Conservation (phyloP, 23 tunicate genomes). For the Corella eumyota region DNA sequence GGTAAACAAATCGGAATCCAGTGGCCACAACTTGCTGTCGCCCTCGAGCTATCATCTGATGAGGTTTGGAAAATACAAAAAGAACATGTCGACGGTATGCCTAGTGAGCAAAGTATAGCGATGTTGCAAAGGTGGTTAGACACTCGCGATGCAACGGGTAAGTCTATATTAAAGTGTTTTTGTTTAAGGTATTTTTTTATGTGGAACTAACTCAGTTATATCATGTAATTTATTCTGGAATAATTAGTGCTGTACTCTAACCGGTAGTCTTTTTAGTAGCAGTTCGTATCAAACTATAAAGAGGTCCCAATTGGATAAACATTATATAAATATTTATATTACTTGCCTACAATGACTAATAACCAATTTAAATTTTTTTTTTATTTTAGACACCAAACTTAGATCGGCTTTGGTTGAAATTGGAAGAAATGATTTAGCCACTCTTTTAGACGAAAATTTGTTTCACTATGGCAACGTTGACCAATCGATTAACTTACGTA, state of each 20-base stretch:
- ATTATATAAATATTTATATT: not conserved
- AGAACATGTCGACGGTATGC: slow-evolving; percentile 32
- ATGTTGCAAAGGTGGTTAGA: slow-evolving; percentile 65
- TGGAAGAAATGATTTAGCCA: slow-evolving; percentile 12
- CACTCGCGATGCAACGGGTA: slow-evolving; percentile 18
- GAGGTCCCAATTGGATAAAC: not conserved
- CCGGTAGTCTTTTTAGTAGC: not conserved
- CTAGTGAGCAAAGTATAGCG: slow-evolving; percentile 37
- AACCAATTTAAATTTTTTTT: not conserved
- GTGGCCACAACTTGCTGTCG: slow-evolving; percentile 77
- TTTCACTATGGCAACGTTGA: slow-evolving; percentile 19
- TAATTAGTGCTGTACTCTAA: not conserved
- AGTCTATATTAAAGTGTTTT: not conserved
- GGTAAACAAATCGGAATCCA: slow-evolving; percentile 63
- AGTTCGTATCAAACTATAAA: no score
- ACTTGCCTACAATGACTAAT: not conserved
- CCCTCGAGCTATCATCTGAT: slow-evolving; percentile 43
- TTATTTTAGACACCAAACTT: slow-evolving; percentile 7
- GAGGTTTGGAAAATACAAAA: slow-evolving; percentile 76
- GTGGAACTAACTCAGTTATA: not conserved
- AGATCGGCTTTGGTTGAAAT: slow-evolving; percentile 22
- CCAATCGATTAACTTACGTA: slow-evolving; percentile 8
- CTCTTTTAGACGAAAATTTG: slow-evolving; percentile 18
- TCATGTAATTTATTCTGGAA: not conserved
- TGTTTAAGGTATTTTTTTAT: not conserved